Conservation (phyloP, 2,888 invertebrate species). For the Tinea pellionella region DNA sequence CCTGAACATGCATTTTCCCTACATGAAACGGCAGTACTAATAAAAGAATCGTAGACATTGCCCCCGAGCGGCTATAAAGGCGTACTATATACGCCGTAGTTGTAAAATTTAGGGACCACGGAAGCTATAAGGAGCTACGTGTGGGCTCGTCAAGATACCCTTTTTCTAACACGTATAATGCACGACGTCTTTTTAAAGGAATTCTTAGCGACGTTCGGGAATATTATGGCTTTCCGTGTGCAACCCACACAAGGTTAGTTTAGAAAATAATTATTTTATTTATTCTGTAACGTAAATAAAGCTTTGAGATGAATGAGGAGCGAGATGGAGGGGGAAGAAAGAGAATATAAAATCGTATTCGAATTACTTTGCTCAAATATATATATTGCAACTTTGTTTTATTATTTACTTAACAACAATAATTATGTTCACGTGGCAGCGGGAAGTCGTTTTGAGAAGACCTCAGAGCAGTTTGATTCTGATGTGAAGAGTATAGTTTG, state of each 20-base stretch:
- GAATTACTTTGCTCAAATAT: too few relatives aligned
- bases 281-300: too few relatives aligned
- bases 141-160: slow-evolving; percentile 2
- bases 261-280: too few relatives aligned
- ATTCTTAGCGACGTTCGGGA: neutral
- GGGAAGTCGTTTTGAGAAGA: too few relatives aligned
- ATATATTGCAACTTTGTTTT: too few relatives aligned
- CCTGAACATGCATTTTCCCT: neutral
- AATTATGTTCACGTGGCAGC: too few relatives aligned
- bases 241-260: neutral
- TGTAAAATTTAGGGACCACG: slow-evolving; percentile 13
- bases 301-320: too few relatives aligned
- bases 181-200: neutral
- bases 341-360: too few relatives aligned
- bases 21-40: neutral
- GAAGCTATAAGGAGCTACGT: slow-evolving; percentile 9
- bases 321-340: too few relatives aligned
- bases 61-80: neutral
- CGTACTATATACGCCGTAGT: neutral
- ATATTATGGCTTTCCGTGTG: neutral
- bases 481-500: too few relatives aligned
- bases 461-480: too few relatives aligned
- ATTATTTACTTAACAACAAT: too few relatives aligned
- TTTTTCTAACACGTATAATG: neutral
- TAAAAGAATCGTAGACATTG: slow-evolving; percentile 1